Evolutionary conservation across 2,797 vertebrate species (phyloP).

Genomic region (Eidolon dupreanum): DNA sequence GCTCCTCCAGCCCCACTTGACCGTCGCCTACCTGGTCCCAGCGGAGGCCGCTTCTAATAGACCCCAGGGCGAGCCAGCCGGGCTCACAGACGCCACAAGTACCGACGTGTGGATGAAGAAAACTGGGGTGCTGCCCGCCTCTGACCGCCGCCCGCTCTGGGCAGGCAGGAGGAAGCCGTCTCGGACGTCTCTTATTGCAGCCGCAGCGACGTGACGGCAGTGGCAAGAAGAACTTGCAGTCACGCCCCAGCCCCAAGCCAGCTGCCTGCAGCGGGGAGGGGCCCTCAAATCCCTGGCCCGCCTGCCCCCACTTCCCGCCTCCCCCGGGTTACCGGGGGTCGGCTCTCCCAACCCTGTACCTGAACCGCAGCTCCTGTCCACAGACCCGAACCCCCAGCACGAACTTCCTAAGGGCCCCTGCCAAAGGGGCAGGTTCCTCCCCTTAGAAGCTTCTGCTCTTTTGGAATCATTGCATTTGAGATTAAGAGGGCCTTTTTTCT

Average conservation of each 20-base stretch:
- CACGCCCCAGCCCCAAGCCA: constrained; percentile 59
- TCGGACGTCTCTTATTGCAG: constrained; percentile 72
- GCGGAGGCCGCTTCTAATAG: neutral
- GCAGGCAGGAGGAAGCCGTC: constrained; percentile 66
- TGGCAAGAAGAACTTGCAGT: constrained; percentile 43
- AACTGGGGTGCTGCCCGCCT: constrained; percentile 27
- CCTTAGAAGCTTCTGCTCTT: neutral
- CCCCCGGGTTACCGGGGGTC: neutral
- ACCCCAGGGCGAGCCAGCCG: neutral
- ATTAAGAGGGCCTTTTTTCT: neutral
- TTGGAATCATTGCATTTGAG: neutral
- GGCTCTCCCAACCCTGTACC: neutral
- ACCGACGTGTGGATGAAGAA: neutral
- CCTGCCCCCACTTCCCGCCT: neutral
- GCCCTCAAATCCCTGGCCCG: constrained; percentile 25
- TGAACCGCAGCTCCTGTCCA: neutral
- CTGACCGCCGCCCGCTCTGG: constrained; percentile 47
- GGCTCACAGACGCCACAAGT: neutral
- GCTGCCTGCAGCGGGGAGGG: constrained; percentile 57
- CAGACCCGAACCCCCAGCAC: neutral
- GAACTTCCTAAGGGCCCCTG: neutral
- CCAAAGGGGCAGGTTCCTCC: neutral
- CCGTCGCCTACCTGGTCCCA: constrained; percentile 67
- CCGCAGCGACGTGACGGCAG: neutral
- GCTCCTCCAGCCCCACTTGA: neutral